Conservation (phyloP, 2,797 vertebrate genomes). For the Cossypha niveicapilla region DNA sequence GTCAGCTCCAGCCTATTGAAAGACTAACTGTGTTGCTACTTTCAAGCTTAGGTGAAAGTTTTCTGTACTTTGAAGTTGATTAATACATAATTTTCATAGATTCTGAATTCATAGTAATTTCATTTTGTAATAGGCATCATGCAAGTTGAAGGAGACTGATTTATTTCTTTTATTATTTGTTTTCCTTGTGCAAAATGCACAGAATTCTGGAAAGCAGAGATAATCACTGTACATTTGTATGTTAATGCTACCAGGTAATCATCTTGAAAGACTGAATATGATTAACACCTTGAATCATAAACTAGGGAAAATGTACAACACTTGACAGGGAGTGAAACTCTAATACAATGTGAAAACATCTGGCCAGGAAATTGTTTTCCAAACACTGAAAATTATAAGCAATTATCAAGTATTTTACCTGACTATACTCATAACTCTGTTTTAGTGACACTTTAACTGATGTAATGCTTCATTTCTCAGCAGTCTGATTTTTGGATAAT, state of each 20-base stretch:
- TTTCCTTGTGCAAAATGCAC: slow-evolving; percentile 3
- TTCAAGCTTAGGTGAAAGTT: slow-evolving; percentile 12
- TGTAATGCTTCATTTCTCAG: slow-evolving; percentile 37
- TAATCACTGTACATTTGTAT: slow-evolving; percentile 62
- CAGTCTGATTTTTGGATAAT: slow-evolving; percentile 50
- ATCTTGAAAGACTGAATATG: slow-evolving; percentile 46
- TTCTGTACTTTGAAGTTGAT: slow-evolving; percentile 35
- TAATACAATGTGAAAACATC: slow-evolving; percentile 55
- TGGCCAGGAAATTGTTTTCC: slow-evolving; percentile 69
- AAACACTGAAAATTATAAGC: slow-evolving; percentile 67
- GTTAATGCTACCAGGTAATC: slow-evolving; percentile 67
- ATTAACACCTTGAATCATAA: slow-evolving; percentile 61
- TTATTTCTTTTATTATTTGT: slow-evolving; percentile 43
- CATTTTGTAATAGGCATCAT: not conserved
- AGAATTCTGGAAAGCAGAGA: slow-evolving; percentile 39
- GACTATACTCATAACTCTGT: slow-evolving; percentile 48
- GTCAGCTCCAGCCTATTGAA: not conserved
- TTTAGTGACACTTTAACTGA: slow-evolving; percentile 52
- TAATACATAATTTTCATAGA: slow-evolving; percentile 54
- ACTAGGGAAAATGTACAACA: slow-evolving; percentile 40
- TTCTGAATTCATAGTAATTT: slow-evolving; percentile 7
- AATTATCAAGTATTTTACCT: slow-evolving; percentile 69
- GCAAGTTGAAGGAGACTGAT: slow-evolving; percentile 41
- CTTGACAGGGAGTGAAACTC: slow-evolving; percentile 38
- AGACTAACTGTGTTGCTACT: not conserved